Percentiles rank a stretch among this genome's conserved stretches.
phyloP scores from a whole-genome alignment of 1,140 invertebrate genomes.

The Conus ventricosus region DNA sequence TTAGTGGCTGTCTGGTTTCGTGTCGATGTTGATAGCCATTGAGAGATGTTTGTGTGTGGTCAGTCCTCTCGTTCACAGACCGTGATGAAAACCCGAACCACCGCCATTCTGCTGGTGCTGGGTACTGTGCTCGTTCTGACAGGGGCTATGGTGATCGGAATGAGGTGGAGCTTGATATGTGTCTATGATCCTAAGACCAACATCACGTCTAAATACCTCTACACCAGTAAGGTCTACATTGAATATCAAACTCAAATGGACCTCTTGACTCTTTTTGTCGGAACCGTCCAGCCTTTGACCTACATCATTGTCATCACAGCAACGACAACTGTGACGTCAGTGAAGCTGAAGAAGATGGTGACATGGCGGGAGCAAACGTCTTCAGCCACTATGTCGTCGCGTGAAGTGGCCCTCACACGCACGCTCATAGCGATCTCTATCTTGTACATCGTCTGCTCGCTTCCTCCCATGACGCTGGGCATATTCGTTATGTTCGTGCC shows the following conservation, averaged over 20 bases:
- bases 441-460: neutral
- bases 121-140: neutral
- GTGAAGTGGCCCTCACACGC: conserved; percentile 1
- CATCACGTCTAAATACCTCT: neutral
- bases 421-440: neutral
- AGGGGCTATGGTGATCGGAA: neutral
- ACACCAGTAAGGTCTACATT: neutral
- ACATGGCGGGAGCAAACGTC: neutral
- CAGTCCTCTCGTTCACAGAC: neutral
- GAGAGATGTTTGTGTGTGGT: conserved; percentile 13
- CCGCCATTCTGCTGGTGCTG: neutral
- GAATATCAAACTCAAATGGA: too few species aligned
- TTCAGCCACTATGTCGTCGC: neutral
- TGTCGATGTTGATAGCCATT: neutral
- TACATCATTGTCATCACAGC: neutral
- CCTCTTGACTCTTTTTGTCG: neutral
- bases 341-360: neutral
- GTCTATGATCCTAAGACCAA: neutral
- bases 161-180: neutral
- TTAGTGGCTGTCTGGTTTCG: neutral
- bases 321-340: neutral
- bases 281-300: neutral
- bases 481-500: neutral
- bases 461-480: neutral
- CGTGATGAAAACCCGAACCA: neutral